Evolutionary conservation across 2,888 invertebrate species (phyloP), one percentile per base, ranked within the genome.

Genomic region (Parthenolecanium corni): DNA sequence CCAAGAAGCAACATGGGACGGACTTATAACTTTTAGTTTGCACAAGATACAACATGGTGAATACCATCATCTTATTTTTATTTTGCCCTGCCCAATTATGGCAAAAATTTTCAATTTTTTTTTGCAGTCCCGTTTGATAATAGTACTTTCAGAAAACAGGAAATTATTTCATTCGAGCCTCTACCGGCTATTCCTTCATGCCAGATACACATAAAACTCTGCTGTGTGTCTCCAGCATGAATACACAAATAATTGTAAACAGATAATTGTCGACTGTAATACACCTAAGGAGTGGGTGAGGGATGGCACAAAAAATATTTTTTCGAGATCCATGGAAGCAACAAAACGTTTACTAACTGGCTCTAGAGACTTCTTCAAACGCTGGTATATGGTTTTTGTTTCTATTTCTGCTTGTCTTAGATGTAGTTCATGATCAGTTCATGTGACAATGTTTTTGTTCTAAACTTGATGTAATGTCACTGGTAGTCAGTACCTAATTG

Each of bases 281-380:
- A 71, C 67, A 71, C 70, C 54, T 68, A 66, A n/a, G 18, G 67
- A 66, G 64, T 70, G 71, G 6, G 70, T 70, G 53, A 72, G 66
- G 44, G 68, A 70, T 18, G 70, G 71, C 44, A 68, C 69, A 16
- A 57, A 47, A 51, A 70, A 63, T 24, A 70, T 70, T 66, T 71
- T 69, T 65, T 71, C 68, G 52, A 71, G 65, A 66, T 71, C 70
- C 64, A 70, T 67, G 21, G 68, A 54, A 20, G 66, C 25, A 11
- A 54, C 64, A 56, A 66, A 65, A 38, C 25, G 64, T 40, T 56
- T 64, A 62, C 67, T 67, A 75, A 42, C 16, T 16, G 67, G 66
- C 46, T n/a, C 16, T 6, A 11, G 11, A 12, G 46, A 6, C 11
- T 46, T 18, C 6, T n/a, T 6, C 31, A 56, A 44, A 64, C 23